Evolutionary conservation across 2,888 invertebrate species (phyloP), one percentile per base, ranked within the genome.

Genomic region (Dynastes maya): DNA sequence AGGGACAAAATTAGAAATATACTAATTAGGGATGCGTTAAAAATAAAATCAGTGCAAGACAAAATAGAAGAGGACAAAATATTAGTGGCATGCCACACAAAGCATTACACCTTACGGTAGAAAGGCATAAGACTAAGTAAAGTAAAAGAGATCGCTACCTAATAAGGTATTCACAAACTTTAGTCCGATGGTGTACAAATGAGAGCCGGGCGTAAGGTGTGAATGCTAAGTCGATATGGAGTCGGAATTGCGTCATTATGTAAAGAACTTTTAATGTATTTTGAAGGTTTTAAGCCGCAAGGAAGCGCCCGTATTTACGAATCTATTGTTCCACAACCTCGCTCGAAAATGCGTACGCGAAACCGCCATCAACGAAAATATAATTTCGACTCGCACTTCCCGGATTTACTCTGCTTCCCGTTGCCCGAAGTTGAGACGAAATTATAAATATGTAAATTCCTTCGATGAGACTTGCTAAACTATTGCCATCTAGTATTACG

Each of bases 221-320:
- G 29, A n/a, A 32, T 63, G 13, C 32, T 32, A 13, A 63, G 63
- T 11, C 13, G 32, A 29, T 32, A 27, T 32, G 11, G 63, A 29
- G 4, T 11, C 11, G 67, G 49, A 45, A 49, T 22, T 49, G 11
- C 67, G 45, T 49, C 22, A 67, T 67, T 67, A 67, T 27, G 22
- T 45, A 2, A 49, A 67, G 49, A 67, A 67, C 49, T 67, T 67
- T 67, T 67, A 67, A 67, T 45, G 49, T 22, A 49, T 67, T 67
- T 49, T 49, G 16, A 67, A 67, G 27, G 27, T 49, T 22, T 55
- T 8, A 45, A 32, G 32, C 32, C 45, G 45, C 55, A 11, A 4
- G 16, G 45, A 67, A 22, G 32, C 27, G 63, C 32, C 8, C 63
- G 32, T 8, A 63, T 63, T 63, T 63, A 63, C 3, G 16, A 45